Percentiles rank a stretch among this genome's conserved stretches.
These are phyloP conservation scores for Chaetodon trifascialis DNA, from an alignment of 2,113 vertebrate species.

Conservation along the genomic window DNA sequence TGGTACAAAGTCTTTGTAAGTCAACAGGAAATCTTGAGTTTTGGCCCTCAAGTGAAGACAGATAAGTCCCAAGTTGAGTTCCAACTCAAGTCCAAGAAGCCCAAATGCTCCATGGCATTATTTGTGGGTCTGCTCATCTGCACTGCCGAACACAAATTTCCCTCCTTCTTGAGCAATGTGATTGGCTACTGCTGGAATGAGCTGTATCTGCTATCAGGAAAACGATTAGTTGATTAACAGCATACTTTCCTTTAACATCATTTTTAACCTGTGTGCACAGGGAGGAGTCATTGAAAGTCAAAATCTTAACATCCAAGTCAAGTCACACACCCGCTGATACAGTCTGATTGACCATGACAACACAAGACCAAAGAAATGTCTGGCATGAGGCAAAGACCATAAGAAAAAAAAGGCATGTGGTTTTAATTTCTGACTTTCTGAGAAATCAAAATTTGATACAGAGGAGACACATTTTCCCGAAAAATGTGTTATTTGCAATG, in stretches of 20 bases:
- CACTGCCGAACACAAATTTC: background rate
- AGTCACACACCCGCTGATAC: background rate
- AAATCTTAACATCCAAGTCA: background rate
- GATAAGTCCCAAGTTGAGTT: background rate
- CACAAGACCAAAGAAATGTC: constrained; percentile 52
- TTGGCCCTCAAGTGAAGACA: too few relatives aligned
- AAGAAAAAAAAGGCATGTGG: constrained; percentile 24
- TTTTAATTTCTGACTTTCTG: constrained; percentile 37
- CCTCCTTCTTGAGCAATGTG: too few relatives aligned
- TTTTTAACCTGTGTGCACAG: background rate
- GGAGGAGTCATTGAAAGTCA: background rate
- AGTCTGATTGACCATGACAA: constrained; percentile 12
- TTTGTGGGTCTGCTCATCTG: background rate
- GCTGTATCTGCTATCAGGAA: too few relatives aligned
- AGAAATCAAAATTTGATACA: background rate
- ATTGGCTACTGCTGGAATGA: too few relatives aligned
- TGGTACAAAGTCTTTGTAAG: too few relatives aligned
- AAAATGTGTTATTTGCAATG: constrained; percentile 9
- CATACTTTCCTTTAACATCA: background rate
- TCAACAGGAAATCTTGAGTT: too few relatives aligned
- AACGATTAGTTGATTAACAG: too few relatives aligned
- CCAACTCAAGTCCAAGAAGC: background rate
- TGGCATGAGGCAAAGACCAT: constrained; percentile 3
- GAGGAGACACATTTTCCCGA: background rate
- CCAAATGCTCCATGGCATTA: background rate